These are phyloP conservation scores for Novumbra hubbsi DNA, from an alignment of 2,797 vertebrate genomes.

Conservation along the genomic window DNA sequence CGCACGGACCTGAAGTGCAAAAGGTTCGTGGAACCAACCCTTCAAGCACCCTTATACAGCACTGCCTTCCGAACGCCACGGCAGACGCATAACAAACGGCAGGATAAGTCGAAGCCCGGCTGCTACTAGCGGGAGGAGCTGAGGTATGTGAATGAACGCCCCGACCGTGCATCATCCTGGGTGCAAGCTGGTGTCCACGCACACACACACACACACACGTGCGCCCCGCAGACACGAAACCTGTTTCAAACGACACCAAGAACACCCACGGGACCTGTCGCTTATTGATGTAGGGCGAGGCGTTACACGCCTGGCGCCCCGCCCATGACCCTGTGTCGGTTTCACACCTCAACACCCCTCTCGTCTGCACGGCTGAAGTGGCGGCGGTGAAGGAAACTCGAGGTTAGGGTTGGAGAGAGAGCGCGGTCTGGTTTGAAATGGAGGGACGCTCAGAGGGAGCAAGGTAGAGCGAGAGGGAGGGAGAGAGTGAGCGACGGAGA, in stretches of 20 bases:
- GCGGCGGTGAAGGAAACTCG: background rate
- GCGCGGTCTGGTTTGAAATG: too few species aligned
- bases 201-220: too few species aligned
- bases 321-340: constrained; percentile 60
- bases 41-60: background rate
- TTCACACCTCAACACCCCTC: constrained; percentile 52
- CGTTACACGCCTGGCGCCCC: constrained; percentile 41
- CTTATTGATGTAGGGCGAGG: constrained; percentile 49
- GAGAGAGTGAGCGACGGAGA: background rate
- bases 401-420: background rate
- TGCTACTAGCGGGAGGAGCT: constrained; percentile 24
- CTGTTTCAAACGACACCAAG: constrained; percentile 26
- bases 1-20: background rate
- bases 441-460: background rate
- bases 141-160: constrained; percentile 44
- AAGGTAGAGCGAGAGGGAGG: background rate
- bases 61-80: background rate
- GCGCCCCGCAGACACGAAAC: too few species aligned
- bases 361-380: constrained; percentile 40
- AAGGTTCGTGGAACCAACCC: background rate
- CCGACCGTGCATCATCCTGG: constrained; percentile 34
- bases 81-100: background rate
- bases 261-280: constrained; percentile 43
- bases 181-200: too few species aligned
- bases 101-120: constrained; percentile 26